Evolutionary conservation across 2,113 vertebrate genomes (phyloP), one percentile per base, ranked within the genome.

Genomic region (Apistogramma diplotaenia): DNA sequence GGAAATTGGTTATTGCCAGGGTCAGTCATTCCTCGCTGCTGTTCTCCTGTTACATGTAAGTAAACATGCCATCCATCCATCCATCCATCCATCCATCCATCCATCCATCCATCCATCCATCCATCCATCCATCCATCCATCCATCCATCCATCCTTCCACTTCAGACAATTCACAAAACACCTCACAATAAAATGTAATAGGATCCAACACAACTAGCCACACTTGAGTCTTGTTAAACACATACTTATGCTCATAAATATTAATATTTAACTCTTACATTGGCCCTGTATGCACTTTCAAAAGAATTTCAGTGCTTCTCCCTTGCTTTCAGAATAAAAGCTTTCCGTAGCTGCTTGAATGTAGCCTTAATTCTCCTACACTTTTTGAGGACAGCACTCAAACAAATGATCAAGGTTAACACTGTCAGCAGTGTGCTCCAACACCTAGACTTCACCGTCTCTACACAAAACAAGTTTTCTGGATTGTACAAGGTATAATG

Each of bases 1-100:
- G 85, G 98, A 99, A 89, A 99, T 99, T n/a, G 98, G 98, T 25
- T 99, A 99, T 78, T 99, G 98, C 92, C 98, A 98, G 91, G 98
- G 98, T 62, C 98, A 99, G 92, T 99, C 98, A 4, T 99, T 99
- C 89, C 96, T 99, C 21, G 98, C 97, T 76, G 98, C 98, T 49
- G 98, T 99, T 60, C 94, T 99, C 49, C 95, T 99, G 4, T 95
- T 99, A 54, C 98, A 99, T 82, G 98, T 99, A 88, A 98, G 98
- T 99, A 91, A 85, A 51, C 23, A 4, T n/a, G 1, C 19, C 21
- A 21, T 35, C n/a, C 8, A 13, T 74, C 19, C n/a, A 60, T 67
- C 15, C 23, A 70, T 59, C 11, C 27, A 60, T 18, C 19, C 11
- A 77, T 13, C 6, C 37, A 40, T 11, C 15, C 23, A 46, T 71